These are phyloP conservation scores for Archips xylosteana DNA, from an alignment of 2,888 invertebrate genomes.

Conservation along the genomic window DNA sequence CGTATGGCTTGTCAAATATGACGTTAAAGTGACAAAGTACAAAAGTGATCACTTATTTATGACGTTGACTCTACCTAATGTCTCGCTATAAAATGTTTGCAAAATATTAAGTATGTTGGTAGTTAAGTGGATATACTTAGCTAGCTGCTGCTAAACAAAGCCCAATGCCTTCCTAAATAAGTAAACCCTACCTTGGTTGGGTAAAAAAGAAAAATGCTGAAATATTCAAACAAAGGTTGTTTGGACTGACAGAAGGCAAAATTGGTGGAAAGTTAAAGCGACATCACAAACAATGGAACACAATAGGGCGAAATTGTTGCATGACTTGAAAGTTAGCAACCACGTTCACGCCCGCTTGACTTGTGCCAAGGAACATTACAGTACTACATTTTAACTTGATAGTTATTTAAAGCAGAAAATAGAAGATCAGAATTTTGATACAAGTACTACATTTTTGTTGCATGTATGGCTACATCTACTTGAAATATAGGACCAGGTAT, in stretches of 20 bases:
- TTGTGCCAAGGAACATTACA: conserved; percentile 26
- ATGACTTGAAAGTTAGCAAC: conserved; percentile 64
- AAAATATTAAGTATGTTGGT: neutral
- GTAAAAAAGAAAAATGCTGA: conserved; percentile 52
- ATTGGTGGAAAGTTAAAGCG: conserved; percentile 69
- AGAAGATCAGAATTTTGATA: neutral
- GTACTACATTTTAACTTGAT: neutral
- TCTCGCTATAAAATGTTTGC: neutral
- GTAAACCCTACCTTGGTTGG: conserved; percentile 46
- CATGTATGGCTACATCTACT: conserved; percentile 59
- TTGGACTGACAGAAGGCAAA: conserved; percentile 56
- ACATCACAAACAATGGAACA: conserved; percentile 61
- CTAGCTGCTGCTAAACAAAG: neutral
- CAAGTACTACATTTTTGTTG: conserved; percentile 62
- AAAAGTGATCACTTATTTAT: too few species aligned
- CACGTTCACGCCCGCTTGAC: conserved; percentile 44
- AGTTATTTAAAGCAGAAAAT: neutral
- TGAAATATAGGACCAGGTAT: conserved; percentile 75
- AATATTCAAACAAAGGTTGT: conserved; percentile 56
- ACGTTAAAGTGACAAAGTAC: too few species aligned
- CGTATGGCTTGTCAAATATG: too few species aligned
- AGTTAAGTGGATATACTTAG: neutral
- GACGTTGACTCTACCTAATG: too few species aligned
- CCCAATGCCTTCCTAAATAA: neutral
- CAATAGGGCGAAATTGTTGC: conserved; percentile 68